phyloP scores from a whole-genome alignment of 37 sponge, comb jelly and placozoan species.

The Petrosia ficiformis region DNA sequence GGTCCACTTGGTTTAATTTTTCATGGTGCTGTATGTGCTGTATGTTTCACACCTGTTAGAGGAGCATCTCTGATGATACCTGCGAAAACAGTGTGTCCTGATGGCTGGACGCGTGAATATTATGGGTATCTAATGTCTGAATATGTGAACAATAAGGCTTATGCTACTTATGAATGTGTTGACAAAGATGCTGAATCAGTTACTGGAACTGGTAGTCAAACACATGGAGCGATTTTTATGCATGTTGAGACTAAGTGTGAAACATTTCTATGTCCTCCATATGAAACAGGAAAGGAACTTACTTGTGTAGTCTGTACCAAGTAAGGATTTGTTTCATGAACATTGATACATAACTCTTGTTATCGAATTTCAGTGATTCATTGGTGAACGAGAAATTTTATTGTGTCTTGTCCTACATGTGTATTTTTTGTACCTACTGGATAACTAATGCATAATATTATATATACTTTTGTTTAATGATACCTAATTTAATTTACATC shows the following conservation, averaged over 20 bases:
- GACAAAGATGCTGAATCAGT: conserved; percentile 43
- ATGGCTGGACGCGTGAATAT: conserved; percentile 50
- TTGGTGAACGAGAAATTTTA: too few relatives aligned
- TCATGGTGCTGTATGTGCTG: conserved; percentile 43
- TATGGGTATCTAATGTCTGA: conserved; percentile 38
- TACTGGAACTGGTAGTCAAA: conserved; percentile 23
- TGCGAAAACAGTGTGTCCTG: conserved; percentile 25
- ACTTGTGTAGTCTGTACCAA: conserved; percentile 57
- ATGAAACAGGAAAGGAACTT: conserved; percentile 38
- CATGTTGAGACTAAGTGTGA: conserved; percentile 44
- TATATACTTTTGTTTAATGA: too few relatives aligned
- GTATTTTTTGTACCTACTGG: too few relatives aligned
- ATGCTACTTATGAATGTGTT: conserved; percentile 43
- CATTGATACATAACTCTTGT: too few relatives aligned
- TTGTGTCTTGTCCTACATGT: too few relatives aligned
- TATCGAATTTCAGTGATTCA: too few relatives aligned
- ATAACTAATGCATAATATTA: too few relatives aligned
- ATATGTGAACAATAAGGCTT: background rate
- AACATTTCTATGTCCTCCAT: conserved; percentile 50
- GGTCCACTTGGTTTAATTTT: conserved; percentile 7
- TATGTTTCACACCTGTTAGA: conserved; percentile 36
- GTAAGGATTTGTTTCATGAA: too few relatives aligned
- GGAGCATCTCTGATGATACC: conserved; percentile 32
- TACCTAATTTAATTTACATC: too few relatives aligned
- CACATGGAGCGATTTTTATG: conserved; percentile 39